These are phyloP conservation scores for Mastigias papua DNA, from an alignment of 30 jellyfish, hydroid and myxozoan species.

Conservation along the genomic window DNA sequence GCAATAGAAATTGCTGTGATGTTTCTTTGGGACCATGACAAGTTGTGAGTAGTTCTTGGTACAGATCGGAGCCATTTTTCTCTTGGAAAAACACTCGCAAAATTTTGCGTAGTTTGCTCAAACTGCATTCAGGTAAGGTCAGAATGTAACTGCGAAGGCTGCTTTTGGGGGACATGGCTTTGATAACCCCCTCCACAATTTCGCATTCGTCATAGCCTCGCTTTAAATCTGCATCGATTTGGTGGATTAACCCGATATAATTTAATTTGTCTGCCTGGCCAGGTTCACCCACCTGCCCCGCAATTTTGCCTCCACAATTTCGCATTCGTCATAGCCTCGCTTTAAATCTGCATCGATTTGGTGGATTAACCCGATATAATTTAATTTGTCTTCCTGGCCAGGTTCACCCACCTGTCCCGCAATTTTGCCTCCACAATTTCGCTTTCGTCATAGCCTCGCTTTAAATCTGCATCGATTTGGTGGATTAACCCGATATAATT, in stretches of 20 bases:
- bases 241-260: slow-evolving; percentile 15
- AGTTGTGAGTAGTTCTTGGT: background rate
- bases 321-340: slow-evolving; percentile 13
- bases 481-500: background rate
- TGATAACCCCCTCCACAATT: slow-evolving; percentile 12
- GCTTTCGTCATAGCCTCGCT: slow-evolving; percentile 12
- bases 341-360: slow-evolving; percentile 5
- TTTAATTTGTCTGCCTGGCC: background rate
- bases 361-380: slow-evolving; percentile 9
- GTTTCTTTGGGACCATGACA: slow-evolving; percentile 6
- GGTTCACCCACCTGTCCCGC: too few relatives aligned
- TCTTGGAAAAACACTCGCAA: slow-evolving; percentile 12
- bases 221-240: background rate
- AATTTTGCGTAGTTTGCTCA: background rate
- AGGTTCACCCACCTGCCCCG: too few relatives aligned
- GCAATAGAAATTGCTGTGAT: slow-evolving; percentile 1
- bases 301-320: slow-evolving; percentile 7
- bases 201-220: slow-evolving; percentile 15
- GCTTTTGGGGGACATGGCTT: slow-evolving; percentile 11
- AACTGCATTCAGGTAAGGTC: slow-evolving; percentile 14
- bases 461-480: slow-evolving; percentile 8
- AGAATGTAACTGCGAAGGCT: slow-evolving; percentile 18
- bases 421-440: slow-evolving; percentile 14
- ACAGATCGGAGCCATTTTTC: slow-evolving; percentile 1
- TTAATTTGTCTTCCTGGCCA: background rate